These are phyloP conservation scores for Amazonetta brasiliensis DNA, from an alignment of 2,797 vertebrate species.

Conservation along the genomic window DNA sequence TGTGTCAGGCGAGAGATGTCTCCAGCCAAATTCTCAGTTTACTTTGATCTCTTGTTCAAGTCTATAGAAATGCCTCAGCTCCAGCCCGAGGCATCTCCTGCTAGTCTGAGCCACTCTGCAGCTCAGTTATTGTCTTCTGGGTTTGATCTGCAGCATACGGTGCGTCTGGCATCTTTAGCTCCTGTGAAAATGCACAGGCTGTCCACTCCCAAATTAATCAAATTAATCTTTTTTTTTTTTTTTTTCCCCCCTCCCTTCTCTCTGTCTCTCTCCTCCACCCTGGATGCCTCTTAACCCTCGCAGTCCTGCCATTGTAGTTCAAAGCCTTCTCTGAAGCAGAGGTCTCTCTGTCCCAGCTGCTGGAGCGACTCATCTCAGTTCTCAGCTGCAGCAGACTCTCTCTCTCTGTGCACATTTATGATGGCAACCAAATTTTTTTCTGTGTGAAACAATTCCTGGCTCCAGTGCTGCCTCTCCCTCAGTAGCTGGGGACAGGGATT, in stretches of 20 bases:
- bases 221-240: no score
- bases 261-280: background rate
- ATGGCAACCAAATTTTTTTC: background rate
- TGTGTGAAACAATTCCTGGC: background rate
- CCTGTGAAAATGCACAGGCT: background rate
- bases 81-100: background rate
- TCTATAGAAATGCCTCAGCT: background rate
- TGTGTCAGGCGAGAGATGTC: background rate
- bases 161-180: background rate
- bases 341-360: background rate
- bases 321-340: background rate
- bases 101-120: background rate
- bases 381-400: background rate
- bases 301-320: background rate
- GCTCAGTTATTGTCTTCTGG: background rate
- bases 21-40: background rate
- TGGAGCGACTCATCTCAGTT: fast-evolving
- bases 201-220: background rate
- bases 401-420: background rate
- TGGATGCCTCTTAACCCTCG: background rate
- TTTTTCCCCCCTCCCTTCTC: background rate
- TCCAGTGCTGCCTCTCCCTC: background rate
- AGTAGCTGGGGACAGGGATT: background rate
- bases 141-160: background rate
- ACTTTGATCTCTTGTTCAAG: background rate